Conservation (phyloP, 2,888 invertebrate genomes). For the Leptarthrus brevirostris region DNA sequence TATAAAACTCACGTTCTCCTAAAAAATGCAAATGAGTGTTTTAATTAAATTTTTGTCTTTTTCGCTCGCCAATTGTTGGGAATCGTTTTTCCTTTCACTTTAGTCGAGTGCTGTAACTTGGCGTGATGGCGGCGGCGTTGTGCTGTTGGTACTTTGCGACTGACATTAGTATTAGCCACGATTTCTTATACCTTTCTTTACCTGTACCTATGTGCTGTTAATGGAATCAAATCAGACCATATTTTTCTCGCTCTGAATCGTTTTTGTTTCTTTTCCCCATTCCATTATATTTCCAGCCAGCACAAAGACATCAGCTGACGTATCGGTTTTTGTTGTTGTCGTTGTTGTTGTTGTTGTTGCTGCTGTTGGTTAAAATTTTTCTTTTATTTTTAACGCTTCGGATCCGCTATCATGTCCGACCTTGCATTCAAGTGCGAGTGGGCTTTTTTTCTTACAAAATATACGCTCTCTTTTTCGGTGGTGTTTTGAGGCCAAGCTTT, state of each 20-base stretch:
- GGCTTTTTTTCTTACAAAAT: slow-evolving; percentile 22
- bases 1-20: not conserved
- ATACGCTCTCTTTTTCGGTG: slow-evolving; percentile 18
- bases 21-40: slow-evolving; percentile 1
- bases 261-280: too few relatives aligned
- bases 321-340: too few relatives aligned
- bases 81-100: not conserved
- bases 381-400: slow-evolving; percentile 6
- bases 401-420: slow-evolving; percentile 39
- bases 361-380: not conserved
- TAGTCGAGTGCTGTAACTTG: too few relatives aligned
- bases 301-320: too few relatives aligned
- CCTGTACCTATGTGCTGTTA: too few relatives aligned
- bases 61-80: not conserved
- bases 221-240: too few relatives aligned
- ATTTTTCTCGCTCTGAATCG: too few relatives aligned
- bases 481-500: slow-evolving; percentile 27
- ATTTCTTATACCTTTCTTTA: too few relatives aligned
- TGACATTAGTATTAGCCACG: too few relatives aligned
- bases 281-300: too few relatives aligned
- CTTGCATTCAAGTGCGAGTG: slow-evolving; percentile 45
- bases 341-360: not conserved
- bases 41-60: slow-evolving; percentile 7
- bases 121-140: too few relatives aligned
- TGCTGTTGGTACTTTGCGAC: too few relatives aligned